phyloP scores from a whole-genome alignment of 2,797 vertebrate genomes.

The Petrocephalus schoutedeni region DNA sequence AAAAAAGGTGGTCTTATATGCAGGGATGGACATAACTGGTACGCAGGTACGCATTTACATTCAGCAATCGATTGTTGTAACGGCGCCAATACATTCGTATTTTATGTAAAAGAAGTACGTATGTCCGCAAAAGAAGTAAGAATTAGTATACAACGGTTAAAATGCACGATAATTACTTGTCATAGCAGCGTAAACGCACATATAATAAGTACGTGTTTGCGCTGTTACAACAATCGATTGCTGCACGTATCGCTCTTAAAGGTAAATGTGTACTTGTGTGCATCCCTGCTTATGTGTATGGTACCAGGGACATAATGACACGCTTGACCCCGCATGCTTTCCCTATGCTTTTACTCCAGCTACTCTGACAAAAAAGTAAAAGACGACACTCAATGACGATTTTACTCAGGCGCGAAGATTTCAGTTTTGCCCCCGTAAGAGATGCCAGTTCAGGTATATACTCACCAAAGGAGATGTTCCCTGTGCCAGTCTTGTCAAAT shows the following conservation, averaged over 20 bases:
- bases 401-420: background rate
- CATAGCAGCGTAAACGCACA: no score
- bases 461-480: slow-evolving; percentile 91
- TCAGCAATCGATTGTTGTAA: no score
- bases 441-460: background rate
- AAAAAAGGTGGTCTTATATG: background rate
- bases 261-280: no score
- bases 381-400: background rate
- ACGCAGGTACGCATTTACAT: no score
- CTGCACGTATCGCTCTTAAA: no score
- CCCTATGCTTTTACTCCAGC: background rate
- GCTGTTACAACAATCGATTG: no score
- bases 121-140: no score
- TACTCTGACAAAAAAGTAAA: background rate
- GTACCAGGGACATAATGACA: background rate
- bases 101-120: no score
- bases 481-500: slow-evolving; percentile 93
- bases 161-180: no score
- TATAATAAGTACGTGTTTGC: no score
- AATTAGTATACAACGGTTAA: no score
- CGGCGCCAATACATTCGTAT: no score
- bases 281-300: background rate
- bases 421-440: background rate
- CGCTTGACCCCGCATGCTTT: background rate
- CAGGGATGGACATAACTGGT: background rate